Conservation (phyloP, 1,140 invertebrate species). For the Cydia fagiglandana region DNA sequence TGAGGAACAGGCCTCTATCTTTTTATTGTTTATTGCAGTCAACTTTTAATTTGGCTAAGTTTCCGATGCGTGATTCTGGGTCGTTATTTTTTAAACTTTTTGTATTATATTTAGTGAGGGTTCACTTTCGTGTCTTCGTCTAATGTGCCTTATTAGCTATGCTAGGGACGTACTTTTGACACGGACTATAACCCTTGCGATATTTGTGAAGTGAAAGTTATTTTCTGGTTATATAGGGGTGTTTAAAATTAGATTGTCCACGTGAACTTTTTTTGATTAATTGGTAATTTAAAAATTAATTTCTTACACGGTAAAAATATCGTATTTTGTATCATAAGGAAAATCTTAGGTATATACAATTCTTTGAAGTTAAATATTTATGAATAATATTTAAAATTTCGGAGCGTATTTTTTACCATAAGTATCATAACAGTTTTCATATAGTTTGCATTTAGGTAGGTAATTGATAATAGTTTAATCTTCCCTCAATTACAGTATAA, state of each 20-base stretch:
- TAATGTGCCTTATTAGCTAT: slow-evolving; percentile 65
- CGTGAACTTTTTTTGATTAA: not conserved
- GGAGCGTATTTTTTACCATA: no score
- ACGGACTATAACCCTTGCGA: slow-evolving; percentile 33
- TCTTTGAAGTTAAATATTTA: no score
- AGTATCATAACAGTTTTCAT: no score
- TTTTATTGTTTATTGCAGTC: slow-evolving; percentile 75
- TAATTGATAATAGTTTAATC: no score
- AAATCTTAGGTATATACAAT: no score
- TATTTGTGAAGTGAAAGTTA: slow-evolving; percentile 22
- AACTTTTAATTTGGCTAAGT: slow-evolving; percentile 77
- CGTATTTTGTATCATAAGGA: no score
- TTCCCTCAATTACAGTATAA: no score
- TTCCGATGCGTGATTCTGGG: slow-evolving; percentile 67
- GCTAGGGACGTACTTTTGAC: slow-evolving; percentile 39
- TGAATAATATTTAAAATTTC: no score
- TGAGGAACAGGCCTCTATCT: slow-evolving; percentile 56
- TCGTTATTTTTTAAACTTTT: slow-evolving; percentile 75
- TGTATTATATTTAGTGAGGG: slow-evolving; percentile 61
- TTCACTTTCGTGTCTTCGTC: slow-evolving; percentile 58
- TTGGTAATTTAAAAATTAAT: no score
- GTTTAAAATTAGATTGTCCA: not conserved
- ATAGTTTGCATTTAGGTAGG: no score
- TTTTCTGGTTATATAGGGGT: not conserved
- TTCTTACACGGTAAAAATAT: no score